Evolutionary conservation across 2,113 vertebrate genomes (phyloP), one percentile per base, ranked within the genome.

Genomic region (Zingel zingel): DNA sequence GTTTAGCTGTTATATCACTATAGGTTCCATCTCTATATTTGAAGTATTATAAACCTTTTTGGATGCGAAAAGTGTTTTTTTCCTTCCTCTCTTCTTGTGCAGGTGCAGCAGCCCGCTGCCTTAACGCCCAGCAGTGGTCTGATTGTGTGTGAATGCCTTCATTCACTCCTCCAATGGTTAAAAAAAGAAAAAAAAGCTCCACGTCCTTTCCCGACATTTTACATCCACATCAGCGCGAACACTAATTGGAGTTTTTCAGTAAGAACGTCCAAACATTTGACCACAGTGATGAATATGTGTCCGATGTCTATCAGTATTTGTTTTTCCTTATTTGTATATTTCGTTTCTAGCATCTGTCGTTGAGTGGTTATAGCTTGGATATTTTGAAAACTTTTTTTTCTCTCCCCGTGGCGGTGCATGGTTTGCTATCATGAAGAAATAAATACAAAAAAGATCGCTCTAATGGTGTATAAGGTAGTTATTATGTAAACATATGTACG

Each of bases 201-300:
- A 51, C 19, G 50, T 54, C n/a, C 21, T 4, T 56, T 6, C 19
- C 56, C 14, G 27, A 74, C 77, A 72, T 67, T 53, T 85, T 66
- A 83, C 10, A 39, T 83, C 77, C 61, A 69, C 76, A 83, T 78
- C 67, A 59, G 43, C 47, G n/a, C 57, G 39, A 83, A 83, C n/a
- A 43, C 51, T 43, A 33, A 78, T 68, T 75, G 2, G 23, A 67
- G 13, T 75, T 68, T 81, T 86, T 25, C 78, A 70, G 36, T 68
- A 8, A 59, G 68, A 82, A 88, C 25, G 51, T n/a, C 77, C 63
- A 89, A 84, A 91, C 82, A 79, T 74, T 86, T 85, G 9, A 81
- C 86, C 76, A 56, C 76, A 77, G 79, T 50, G 79, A 81, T 85
- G 83, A 83, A 82, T 83, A 72, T 62, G 45, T 84, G 23, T 67